Percentiles rank a stretch among this genome's conserved stretches.
Evolutionary conservation across 2,888 invertebrate genomes (phyloP).

Genomic region (Tipula vernalis): DNA sequence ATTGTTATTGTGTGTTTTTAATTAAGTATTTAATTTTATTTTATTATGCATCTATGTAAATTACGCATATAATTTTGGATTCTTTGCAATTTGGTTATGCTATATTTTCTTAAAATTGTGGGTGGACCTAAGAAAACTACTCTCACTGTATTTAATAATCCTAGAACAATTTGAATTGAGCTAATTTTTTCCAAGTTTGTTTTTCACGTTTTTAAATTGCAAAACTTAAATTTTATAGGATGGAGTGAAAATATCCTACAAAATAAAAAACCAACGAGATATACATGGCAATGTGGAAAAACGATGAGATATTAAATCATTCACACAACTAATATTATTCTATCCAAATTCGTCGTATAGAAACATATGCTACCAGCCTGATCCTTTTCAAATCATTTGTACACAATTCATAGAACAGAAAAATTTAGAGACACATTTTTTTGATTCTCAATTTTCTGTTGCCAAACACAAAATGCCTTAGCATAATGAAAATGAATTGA

Average conservation of each 20-base stretch:
- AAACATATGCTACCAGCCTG: not conserved
- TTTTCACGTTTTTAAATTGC: not conserved
- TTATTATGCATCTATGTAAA: no score
- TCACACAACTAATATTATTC: not conserved
- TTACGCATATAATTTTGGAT: no score
- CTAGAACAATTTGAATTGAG: not conserved
- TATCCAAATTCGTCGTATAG: not conserved
- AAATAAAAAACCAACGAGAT: not conserved
- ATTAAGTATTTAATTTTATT: no score
- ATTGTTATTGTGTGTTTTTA: no score
- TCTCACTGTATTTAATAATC: not conserved
- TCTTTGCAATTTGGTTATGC: no score
- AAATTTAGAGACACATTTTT: not conserved
- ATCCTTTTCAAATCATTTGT: not conserved
- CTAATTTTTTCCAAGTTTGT: not conserved
- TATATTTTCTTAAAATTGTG: no score
- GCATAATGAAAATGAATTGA: not conserved
- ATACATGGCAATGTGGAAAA: not conserved
- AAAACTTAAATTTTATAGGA: not conserved
- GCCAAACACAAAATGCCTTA: not conserved
- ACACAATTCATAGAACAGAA: not conserved
- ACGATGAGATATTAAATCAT: not conserved
- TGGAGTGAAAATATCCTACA: not conserved
- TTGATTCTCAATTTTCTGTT: not conserved
- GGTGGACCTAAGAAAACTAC: no score